phyloP scores from a whole-genome alignment of 2,113 vertebrate species.

The Myocastor coypus region DNA sequence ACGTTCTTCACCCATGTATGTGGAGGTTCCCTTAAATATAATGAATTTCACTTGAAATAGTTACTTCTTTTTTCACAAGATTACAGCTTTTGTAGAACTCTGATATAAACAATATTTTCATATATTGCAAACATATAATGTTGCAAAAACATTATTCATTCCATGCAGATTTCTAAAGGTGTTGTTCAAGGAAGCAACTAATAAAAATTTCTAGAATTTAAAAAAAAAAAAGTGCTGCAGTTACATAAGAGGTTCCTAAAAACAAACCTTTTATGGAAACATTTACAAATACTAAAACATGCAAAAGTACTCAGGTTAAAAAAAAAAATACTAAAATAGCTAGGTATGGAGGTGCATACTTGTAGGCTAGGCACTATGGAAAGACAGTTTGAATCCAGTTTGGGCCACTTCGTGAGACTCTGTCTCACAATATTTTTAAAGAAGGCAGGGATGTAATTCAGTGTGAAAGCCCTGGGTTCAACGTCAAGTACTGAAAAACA shows the following conservation, averaged over 20 bases:
- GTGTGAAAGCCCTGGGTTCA: neutral
- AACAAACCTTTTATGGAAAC: neutral
- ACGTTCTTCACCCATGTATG: neutral
- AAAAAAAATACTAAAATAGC: neutral
- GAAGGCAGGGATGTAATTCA: neutral
- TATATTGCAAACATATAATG: constrained; percentile 35
- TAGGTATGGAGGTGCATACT: too few species aligned
- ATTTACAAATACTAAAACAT: constrained; percentile 42
- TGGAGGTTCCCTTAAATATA: neutral
- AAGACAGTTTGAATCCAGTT: neutral
- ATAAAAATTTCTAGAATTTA: constrained; percentile 29
- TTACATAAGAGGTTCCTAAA: constrained; percentile 38
- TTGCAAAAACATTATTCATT: constrained; percentile 53
- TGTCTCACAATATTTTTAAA: neutral
- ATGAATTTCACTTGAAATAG: constrained; percentile 37
- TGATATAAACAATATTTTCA: constrained; percentile 57
- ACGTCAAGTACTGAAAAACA: neutral
- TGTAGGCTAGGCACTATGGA: neutral
- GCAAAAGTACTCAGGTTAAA: neutral
- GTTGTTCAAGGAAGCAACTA: constrained; percentile 24
- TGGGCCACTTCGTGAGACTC: neutral
- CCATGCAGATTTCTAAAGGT: constrained; percentile 41
- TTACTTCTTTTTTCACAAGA: constrained; percentile 15
- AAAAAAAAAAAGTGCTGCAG: neutral
- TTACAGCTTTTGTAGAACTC: constrained; percentile 56